Percentiles rank a stretch among this genome's conserved stretches.
These are phyloP conservation scores for Melitaea cinxia DNA, from an alignment of 1,140 invertebrate genomes.

Conservation along the genomic window DNA sequence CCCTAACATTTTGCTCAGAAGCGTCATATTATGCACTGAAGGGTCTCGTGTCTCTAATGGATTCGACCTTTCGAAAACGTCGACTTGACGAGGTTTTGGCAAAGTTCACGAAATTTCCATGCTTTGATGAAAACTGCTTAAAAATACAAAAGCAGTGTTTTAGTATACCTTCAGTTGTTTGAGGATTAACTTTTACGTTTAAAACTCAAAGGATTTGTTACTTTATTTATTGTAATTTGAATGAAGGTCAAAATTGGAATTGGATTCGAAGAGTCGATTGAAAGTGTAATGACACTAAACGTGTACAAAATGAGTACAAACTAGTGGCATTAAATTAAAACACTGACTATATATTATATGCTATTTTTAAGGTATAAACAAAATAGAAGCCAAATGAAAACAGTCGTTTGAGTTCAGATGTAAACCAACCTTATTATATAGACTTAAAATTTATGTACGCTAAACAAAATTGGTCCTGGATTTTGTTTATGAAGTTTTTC, in stretches of 20 bases:
- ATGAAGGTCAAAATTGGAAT: not conserved
- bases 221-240: not conserved
- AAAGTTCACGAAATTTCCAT: not conserved
- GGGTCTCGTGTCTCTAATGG: not conserved
- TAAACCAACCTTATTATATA: too few relatives aligned
- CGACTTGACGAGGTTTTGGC: not conserved
- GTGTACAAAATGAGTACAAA: too few relatives aligned
- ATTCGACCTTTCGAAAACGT: not conserved
- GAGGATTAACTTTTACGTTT: not conserved
- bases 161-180: not conserved
- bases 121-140: not conserved
- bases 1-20: not conserved
- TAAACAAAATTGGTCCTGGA: too few relatives aligned
- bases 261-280: too few relatives aligned
- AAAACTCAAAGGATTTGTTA: not conserved
- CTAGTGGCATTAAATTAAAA: too few relatives aligned
- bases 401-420: too few relatives aligned
- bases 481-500: too few relatives aligned
- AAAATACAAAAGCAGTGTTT: not conserved
- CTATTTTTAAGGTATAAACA: too few relatives aligned
- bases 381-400: too few relatives aligned
- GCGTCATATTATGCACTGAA: slow-evolving; percentile 4
- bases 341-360: too few relatives aligned
- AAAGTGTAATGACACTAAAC: too few relatives aligned
- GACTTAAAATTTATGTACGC: too few relatives aligned